Base-by-base conservation (phyloP, 2,797 vertebrate species). In the Gymnothorax javanicus region DNA sequence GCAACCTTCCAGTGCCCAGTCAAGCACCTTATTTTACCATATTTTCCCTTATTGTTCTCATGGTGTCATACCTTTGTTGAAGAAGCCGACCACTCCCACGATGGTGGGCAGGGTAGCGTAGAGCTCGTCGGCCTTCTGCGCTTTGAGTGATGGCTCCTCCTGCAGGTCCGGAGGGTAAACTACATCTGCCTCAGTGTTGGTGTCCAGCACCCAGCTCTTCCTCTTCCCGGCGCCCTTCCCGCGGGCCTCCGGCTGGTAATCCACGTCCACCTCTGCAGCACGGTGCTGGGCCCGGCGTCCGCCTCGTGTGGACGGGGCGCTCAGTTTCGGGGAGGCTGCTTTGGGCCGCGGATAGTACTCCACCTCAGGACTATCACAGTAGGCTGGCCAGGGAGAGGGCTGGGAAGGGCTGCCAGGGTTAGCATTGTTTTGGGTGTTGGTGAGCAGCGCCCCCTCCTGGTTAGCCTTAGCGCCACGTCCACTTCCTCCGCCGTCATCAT, bases 81-180 rank as follows among this genome's bases (percentile, higher is more conserved):
- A 98, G 92, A 91, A 96, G 7, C 96, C 96, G 84, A 96, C 95
- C 62, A 97, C 95, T 0, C 96, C 96, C 2, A 97, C 93, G 84
- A 97, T 96, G 0, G 96, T 95, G 27, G 96, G 96, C n/a, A 97
- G 93, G 54, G 91, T 96, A 52, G 95, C 90, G 0, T 96, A 98
- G 67, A 96, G 94, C 86, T 98, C 97, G 0, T 98, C 97, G 33
- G 94, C 96, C 87, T 97, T 96, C 9, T 97, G 95, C 8, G 95
- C 92, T 89, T 97, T 97, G 90, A 93, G 95, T 0, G 95, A 91
- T 60, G 95, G 91, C 0, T 94, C 94, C 87, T 95, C 95, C 90
- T 96, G 90, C 0, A 96, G 91, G 91, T 96, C 94, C 84, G 94
- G 82, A 57, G 95, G 92, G 17, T 89, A 88, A 83, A 57, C 87